phyloP scores from a whole-genome alignment of 1,140 invertebrate genomes.

The Drosophila melanica region DNA sequence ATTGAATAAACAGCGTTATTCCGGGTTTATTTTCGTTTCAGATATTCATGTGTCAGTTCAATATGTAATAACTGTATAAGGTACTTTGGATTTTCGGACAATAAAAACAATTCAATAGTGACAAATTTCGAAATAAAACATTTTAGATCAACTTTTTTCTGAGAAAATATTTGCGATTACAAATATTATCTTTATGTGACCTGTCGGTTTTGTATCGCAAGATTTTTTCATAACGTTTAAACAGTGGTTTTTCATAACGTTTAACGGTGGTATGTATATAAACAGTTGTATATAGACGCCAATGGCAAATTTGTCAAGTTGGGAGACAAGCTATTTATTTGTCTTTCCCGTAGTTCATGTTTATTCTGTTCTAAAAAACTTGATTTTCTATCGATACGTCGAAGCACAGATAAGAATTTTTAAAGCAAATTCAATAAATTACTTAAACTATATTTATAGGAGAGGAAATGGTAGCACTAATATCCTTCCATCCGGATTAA shows the following conservation, averaged over 20 bases:
- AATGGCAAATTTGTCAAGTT: conserved; percentile 7
- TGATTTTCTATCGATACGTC: too few relatives aligned
- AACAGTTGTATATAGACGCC: background rate
- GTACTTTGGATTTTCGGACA: background rate
- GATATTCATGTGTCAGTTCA: too few relatives aligned
- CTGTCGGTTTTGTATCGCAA: conserved; percentile 1
- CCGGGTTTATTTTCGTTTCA: too few relatives aligned
- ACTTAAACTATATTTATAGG: too few relatives aligned
- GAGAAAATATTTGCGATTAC: background rate
- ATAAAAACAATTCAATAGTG: background rate
- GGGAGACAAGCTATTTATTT: conserved; percentile 9
- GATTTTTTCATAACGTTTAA: conserved; percentile 1
- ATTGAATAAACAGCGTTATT: too few relatives aligned
- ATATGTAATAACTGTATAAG: too few relatives aligned
- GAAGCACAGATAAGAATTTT: too few relatives aligned
- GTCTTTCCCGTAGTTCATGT: background rate
- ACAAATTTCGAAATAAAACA: background rate
- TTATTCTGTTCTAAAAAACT: background rate
- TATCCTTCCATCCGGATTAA: too few relatives aligned
- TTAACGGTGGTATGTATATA: background rate
- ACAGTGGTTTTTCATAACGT: background rate
- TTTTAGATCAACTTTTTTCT: background rate
- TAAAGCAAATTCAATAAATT: too few relatives aligned
- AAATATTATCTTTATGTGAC: conserved; percentile 25
- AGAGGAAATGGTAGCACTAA: too few relatives aligned